Conservation (phyloP, 2,797 vertebrate species). For the Pelobates cultripes region DNA sequence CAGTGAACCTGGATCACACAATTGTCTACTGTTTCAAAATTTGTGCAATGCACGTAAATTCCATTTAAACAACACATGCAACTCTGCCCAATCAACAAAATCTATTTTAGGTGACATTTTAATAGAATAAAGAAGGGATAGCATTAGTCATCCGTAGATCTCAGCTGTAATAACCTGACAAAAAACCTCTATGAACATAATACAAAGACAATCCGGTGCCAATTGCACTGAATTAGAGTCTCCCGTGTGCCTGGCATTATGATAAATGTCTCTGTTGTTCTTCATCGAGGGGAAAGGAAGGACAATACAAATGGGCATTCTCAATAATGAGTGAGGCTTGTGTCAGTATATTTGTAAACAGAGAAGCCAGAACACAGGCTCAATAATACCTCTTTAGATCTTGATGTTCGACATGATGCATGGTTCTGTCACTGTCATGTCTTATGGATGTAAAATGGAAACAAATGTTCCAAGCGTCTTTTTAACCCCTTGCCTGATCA, state of each 20-base stretch:
- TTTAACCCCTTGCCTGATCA: constrained; percentile 13
- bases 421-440: constrained; percentile 43
- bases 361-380: constrained; percentile 39
- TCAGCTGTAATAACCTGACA: not conserved
- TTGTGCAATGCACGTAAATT: no score
- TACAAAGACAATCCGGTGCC: not conserved
- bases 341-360: constrained; percentile 50
- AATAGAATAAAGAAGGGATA: not conserved
- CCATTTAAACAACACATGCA: not conserved
- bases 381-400: constrained; percentile 36
- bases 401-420: constrained; percentile 41
- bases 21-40: no score
- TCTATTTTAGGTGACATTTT: constrained; percentile 7
- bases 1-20: no score
- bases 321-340: constrained; percentile 26
- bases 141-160: not conserved
- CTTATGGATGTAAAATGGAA: constrained; percentile 35
- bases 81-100: not conserved
- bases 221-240: not conserved
- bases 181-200: not conserved
- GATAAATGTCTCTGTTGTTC: constrained; percentile 24
- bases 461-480: constrained; percentile 11
- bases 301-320: constrained; percentile 30
- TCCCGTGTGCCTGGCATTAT: constrained; percentile 14
- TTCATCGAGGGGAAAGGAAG: constrained; percentile 4